A percentile compares a stretch with the other conserved stretches of the same genome.
Conservation (phyloP, 2,797 vertebrate species). For the Syncerus caffer region DNA sequence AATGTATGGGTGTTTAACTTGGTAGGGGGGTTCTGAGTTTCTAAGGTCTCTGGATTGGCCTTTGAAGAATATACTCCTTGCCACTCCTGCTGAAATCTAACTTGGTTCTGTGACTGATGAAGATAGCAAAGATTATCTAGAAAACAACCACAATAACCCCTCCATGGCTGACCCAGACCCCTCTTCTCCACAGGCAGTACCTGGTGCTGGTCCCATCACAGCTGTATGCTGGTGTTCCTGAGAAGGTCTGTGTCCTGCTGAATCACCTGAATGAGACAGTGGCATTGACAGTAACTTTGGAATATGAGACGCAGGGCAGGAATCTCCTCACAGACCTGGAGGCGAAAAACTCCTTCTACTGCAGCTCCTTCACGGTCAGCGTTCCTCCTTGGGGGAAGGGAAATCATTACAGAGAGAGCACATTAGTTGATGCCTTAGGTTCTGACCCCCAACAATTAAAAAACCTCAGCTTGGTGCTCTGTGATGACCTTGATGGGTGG, state of each 20-base stretch:
- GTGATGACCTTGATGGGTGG: not conserved
- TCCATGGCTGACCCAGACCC: not conserved
- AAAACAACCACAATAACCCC: not conserved
- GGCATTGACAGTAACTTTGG: constrained; percentile 49
- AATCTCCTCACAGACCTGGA: constrained; percentile 46
- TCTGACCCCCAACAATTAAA: not conserved
- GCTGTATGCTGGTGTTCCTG: constrained; percentile 19
- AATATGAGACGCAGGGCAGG: not conserved
- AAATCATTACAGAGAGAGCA: not conserved
- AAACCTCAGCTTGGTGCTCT: not conserved
- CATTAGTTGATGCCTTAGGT: not conserved
- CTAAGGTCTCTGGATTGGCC: not conserved
- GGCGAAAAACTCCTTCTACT: constrained; percentile 35
- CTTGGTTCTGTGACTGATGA: not conserved
- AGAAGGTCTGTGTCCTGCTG: constrained; percentile 78
- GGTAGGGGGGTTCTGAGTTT: not conserved
- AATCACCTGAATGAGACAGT: constrained; percentile 79
- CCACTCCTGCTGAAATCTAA: not conserved
- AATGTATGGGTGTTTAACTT: not conserved
- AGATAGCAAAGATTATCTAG: not conserved
- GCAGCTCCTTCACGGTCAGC: constrained; percentile 75
- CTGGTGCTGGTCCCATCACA: constrained; percentile 67
- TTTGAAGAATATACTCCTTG: not conserved
- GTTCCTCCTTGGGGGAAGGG: not conserved
- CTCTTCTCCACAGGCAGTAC: constrained; percentile 74